A percentile compares a stretch with the other conserved stretches of the same genome.
These are phyloP conservation scores for Hypomecis atomaria DNA, from an alignment of 2,888 invertebrate species.

Conservation along the genomic window DNA sequence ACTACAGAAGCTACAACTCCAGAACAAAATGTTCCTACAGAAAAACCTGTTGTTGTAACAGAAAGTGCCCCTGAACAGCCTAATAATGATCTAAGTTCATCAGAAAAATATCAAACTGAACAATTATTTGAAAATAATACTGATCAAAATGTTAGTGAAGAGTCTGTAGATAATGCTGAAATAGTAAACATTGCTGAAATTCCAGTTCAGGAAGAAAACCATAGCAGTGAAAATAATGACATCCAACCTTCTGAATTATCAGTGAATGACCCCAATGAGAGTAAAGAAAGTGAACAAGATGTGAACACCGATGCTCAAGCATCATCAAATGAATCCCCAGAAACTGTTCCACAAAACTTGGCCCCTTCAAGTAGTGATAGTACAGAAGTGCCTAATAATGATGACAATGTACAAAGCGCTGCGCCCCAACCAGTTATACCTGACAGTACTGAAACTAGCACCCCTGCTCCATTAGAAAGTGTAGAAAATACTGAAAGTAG, in stretches of 20 bases:
- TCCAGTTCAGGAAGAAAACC: background rate
- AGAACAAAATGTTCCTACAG: conserved; percentile 37
- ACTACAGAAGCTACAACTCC: conserved; percentile 56
- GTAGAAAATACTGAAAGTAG: conserved; percentile 18
- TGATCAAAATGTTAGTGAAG: conserved; percentile 13
- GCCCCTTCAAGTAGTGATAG: conserved; percentile 45
- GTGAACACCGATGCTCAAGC: conserved; percentile 18
- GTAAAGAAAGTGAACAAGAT: conserved; percentile 25
- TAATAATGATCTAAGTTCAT: conserved; percentile 11
- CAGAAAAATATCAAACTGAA: conserved; percentile 12
- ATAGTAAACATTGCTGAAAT: conserved; percentile 3
- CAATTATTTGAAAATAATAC: conserved; percentile 14
- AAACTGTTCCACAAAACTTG: conserved; percentile 38
- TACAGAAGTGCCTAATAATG: conserved; percentile 53
- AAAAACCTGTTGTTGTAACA: conserved; percentile 34
- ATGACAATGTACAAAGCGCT: conserved; percentile 49
- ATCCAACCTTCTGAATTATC: background rate
- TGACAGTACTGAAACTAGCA: conserved; percentile 56
- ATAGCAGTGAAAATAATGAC: conserved; percentile 5
- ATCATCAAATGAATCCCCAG: conserved; percentile 18
- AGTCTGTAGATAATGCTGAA: conserved; percentile 3
- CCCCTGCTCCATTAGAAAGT: conserved; percentile 40
- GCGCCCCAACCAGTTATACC: conserved; percentile 45
- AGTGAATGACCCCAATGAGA: conserved; percentile 15
- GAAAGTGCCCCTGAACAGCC: conserved; percentile 29